Evolutionary conservation across 2,888 invertebrate genomes (phyloP).

Genomic region (Xestia c-nigrum): DNA sequence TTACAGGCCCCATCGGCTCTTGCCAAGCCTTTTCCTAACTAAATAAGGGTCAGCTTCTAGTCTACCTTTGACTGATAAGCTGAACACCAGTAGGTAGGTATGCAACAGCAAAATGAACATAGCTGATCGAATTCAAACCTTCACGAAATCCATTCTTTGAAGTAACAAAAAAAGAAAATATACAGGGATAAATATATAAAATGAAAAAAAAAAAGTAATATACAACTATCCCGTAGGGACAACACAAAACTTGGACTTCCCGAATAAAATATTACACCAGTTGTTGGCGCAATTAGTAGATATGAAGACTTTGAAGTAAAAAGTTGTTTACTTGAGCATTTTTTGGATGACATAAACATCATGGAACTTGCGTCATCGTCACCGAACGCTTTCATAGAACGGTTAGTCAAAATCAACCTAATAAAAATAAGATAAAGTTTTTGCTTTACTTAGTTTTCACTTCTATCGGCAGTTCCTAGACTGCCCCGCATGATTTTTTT

Average conservation of each 20-base stretch:
- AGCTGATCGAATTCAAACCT: neutral
- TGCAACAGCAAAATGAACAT: neutral
- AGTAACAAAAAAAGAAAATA: neutral
- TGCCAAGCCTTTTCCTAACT: neutral
- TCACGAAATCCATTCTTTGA: neutral
- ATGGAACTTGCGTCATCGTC: too few relatives aligned
- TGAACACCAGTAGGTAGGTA: neutral
- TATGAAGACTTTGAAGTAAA: too few relatives aligned
- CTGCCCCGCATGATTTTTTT: too few relatives aligned
- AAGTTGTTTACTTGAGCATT: too few relatives aligned
- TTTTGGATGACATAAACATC: too few relatives aligned
- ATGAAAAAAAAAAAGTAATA: too few relatives aligned
- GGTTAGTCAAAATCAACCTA: too few relatives aligned
- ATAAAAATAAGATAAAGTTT: too few relatives aligned
- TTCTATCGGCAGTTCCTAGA: too few relatives aligned
- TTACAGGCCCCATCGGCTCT: neutral
- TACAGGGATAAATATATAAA: neutral
- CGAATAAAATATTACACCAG: neutral
- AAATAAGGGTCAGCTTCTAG: neutral
- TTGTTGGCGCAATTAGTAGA: neutral
- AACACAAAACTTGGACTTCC: neutral
- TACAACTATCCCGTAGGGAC: neutral
- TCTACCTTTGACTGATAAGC: neutral
- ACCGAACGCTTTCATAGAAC: too few relatives aligned
- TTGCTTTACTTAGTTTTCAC: too few relatives aligned